Base-by-base conservation (phyloP, 2,113 vertebrate species). In the Paramormyrops kingsleyae region DNA sequence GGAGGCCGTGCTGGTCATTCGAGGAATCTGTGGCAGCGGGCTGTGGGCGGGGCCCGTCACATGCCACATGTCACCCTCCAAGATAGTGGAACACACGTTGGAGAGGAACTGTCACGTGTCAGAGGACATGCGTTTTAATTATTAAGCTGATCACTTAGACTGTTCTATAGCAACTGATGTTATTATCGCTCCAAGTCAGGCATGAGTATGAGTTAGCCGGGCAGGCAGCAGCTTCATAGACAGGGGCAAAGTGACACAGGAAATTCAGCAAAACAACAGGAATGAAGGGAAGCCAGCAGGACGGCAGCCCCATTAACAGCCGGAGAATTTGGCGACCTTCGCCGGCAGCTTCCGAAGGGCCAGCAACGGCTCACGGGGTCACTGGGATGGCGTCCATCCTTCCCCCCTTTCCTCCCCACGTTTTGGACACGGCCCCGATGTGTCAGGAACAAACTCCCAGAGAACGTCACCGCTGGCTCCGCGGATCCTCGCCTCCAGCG, bases 381-480 rank as follows among this genome's bases (percentile, higher is more conserved):
- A 42, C 35, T 42, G 74, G 74, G 35, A 39, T 6, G 15, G n/a
- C 2, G 5, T 42, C 74, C 35, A 42, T 2, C 31, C 35, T 4
- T 77, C 35, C 70, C 35, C n/a, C 15, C 35, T 77, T 35, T 42
- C 35, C 27, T 5, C 70, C 70, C 35, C 4, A 17, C 5, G n/a
- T 19, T 80, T 80, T 80, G 74, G 74, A 39, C 17, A 15, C 35
- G 15, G 35, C 15, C 31, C 66, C 74, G 12, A 15, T 7, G 31
- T 56, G 87, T 6, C 27, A 56, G 44, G 53, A 42, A 59, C 17
- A 19, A 19, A 62, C 49, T 42, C 49, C 52, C 87, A 87, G 12
- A 89, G 88, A 46, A 66, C 24, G 24, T 27, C 59, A 66, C 93
- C 92, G 93, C 31, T 93, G 92, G 94, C 95, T 94, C 93, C 90